These are phyloP conservation scores for Antheraea assamensis DNA, from an alignment of 2,888 invertebrate species.

Conservation along the genomic window DNA sequence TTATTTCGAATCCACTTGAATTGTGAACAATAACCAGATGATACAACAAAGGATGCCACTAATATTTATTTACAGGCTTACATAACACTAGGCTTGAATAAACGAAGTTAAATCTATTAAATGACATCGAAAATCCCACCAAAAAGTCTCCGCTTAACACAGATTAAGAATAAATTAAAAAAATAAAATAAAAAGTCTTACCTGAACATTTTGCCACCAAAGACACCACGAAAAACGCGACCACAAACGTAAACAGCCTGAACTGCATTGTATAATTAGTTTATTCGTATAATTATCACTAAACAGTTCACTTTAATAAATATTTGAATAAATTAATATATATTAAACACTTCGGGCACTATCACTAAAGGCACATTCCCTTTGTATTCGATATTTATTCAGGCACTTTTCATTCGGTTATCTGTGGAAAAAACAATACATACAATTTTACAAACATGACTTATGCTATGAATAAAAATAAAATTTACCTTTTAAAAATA, in stretches of 20 bases:
- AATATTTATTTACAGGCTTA: too few relatives aligned
- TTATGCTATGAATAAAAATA: neutral
- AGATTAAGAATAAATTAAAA: neutral
- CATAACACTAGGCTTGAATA: too few relatives aligned
- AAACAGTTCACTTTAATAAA: slow-evolving; percentile 43
- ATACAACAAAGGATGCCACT: too few relatives aligned
- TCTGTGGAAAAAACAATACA: slow-evolving; percentile 49
- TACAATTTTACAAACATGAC: slow-evolving; percentile 21
- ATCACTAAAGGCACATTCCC: slow-evolving; percentile 72
- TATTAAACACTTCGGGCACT: slow-evolving; percentile 52
- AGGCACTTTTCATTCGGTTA: slow-evolving; percentile 61
- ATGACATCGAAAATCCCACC: neutral
- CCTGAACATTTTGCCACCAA: slow-evolving; percentile 66
- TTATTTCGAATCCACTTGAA: too few relatives aligned
- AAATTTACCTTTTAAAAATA: neutral
- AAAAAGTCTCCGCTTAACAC: neutral
- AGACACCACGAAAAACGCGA: slow-evolving; percentile 57
- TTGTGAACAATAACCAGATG: too few relatives aligned
- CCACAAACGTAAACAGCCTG: slow-evolving; percentile 53
- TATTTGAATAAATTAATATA: slow-evolving; percentile 31
- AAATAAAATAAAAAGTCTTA: slow-evolving; percentile 34
- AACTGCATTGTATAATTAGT: slow-evolving; percentile 58
- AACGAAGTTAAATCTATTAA: too few relatives aligned
- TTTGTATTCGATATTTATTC: slow-evolving; percentile 40
- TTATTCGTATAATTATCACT: slow-evolving; percentile 45